These are phyloP conservation scores for Entomobrya multifasciata DNA, from an alignment of 2,888 invertebrate genomes.

Conservation along the genomic window DNA sequence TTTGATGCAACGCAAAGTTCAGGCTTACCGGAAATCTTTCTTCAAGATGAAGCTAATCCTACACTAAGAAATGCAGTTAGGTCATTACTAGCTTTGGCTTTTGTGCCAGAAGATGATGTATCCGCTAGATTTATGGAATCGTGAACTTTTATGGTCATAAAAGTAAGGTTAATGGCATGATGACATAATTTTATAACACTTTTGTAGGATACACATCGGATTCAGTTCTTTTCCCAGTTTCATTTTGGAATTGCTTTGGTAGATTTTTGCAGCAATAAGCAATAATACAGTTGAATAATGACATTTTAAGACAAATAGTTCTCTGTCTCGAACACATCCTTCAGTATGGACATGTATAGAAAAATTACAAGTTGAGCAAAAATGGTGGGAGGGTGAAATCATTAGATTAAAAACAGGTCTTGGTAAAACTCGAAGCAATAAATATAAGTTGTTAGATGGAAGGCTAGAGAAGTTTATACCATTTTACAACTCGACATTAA, in stretches of 20 bases:
- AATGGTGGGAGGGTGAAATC: not conserved
- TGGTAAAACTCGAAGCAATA: not conserved
- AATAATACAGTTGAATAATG: not conserved
- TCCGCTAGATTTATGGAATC: not conserved
- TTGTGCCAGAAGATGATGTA: too few relatives aligned
- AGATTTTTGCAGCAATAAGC: not conserved
- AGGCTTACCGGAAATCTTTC: too few relatives aligned
- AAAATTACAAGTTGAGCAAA: not conserved
- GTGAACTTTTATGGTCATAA: not conserved
- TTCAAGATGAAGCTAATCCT: too few relatives aligned
- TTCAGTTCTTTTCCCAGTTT: not conserved
- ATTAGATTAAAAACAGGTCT: not conserved
- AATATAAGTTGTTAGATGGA: not conserved
- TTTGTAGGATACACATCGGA: not conserved
- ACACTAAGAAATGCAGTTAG: too few relatives aligned
- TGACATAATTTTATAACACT: not conserved
- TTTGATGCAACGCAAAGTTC: too few relatives aligned
- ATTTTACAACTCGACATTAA: too few relatives aligned
- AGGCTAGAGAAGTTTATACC: not conserved
- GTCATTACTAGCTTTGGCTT: too few relatives aligned
- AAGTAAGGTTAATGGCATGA: too few relatives aligned
- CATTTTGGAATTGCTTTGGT: constrained; percentile 6
- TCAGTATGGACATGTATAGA: constrained; percentile 19
- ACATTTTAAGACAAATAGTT: constrained; percentile 1
- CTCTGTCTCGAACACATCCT: not conserved